Evolutionary conservation across 2,888 invertebrate genomes (phyloP), one percentile per base, ranked within the genome.

Genomic region (Cerastis leucographa): DNA sequence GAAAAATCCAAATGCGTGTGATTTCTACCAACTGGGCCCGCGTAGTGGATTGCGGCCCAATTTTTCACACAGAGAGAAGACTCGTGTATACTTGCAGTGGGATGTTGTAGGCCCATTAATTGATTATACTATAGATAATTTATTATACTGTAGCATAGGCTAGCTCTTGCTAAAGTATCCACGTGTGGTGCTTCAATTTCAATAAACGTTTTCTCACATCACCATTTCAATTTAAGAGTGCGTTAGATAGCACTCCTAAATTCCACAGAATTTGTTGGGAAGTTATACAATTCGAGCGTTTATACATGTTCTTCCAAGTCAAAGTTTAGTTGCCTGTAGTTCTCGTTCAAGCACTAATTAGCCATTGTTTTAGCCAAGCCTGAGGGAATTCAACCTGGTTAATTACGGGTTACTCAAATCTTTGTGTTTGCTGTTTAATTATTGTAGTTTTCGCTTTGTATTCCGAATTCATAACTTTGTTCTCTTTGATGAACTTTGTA

Each of bases 271-370:
- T 61, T n/a, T 46, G 44, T 65, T 76, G 12, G 17, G 25, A 77
- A 76, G 35, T 77, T 74, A 25, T 44, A 59, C 54, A 65, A 65
- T 54, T 81, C 61, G 75, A 72, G 61, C 68, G n/a, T n/a, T n/a
- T 29, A 25, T 17, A 70, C 68, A 77, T 62, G 42, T 78, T 67
- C 22, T 61, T 56, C 42, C 19, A 51, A 62, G 56, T 40, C 29
- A 29, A 46, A 62, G 56, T 59, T 56, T 44, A 64, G 65, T 71
- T 67, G 40, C 29, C 22, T 62, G 35, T 54, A 40, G 44, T 62
- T 73, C 79, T 78, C 42, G 49, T 71, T 71, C 71, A 62, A 80
- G 69, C 67, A 71, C 77, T 85, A 83, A 85, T 85, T 85, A 85
- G 83, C 65, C 73, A 78, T 85, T 85, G 85, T 85, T 85, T 59